Conservation (phyloP, 64 coral and sea anemone genomes). For the Montipora foliosa region DNA sequence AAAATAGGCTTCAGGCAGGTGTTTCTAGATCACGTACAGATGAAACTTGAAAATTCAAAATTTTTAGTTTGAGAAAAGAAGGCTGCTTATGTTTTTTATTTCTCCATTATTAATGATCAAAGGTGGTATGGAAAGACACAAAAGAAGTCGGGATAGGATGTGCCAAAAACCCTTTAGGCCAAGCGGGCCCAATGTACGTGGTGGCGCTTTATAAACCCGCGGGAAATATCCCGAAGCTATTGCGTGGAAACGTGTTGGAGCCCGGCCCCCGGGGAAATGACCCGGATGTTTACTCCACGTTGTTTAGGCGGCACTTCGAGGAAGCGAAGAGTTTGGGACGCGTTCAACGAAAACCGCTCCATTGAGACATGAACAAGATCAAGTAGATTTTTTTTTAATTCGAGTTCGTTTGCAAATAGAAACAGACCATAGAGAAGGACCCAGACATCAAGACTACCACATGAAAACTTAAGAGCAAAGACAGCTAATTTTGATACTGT, state of each 20-base stretch:
- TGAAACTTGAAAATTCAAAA: too few species aligned
- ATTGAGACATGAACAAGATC: neutral
- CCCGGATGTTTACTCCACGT: conserved; percentile 90
- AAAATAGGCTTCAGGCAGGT: too few species aligned
- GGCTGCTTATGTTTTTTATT: too few species aligned
- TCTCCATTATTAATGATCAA: neutral
- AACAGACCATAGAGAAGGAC: too few species aligned
- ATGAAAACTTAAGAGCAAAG: too few species aligned
- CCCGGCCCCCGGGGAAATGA: conserved; percentile 76
- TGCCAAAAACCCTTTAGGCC: conserved; percentile 42
- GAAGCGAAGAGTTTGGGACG: conserved; percentile 31
- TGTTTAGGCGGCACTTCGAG: conserved; percentile 81
- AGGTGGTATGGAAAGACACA: conserved; percentile 89
- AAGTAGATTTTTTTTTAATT: too few species aligned
- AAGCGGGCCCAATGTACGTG: conserved; percentile 71
- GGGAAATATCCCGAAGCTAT: conserved; percentile 89
- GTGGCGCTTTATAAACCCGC: conserved; percentile 93
- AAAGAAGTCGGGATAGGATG: conserved; percentile 83
- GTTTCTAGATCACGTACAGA: too few species aligned
- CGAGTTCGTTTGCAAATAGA: too few species aligned
- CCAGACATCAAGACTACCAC: too few species aligned
- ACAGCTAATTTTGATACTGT: neutral
- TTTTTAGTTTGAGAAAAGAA: too few species aligned
- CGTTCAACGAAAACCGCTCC: conserved; percentile 6
- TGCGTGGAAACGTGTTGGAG: conserved; percentile 73